Evolutionary conservation across 2,888 invertebrate species (phyloP).

Genomic region (Holacanthella duospinosa): DNA sequence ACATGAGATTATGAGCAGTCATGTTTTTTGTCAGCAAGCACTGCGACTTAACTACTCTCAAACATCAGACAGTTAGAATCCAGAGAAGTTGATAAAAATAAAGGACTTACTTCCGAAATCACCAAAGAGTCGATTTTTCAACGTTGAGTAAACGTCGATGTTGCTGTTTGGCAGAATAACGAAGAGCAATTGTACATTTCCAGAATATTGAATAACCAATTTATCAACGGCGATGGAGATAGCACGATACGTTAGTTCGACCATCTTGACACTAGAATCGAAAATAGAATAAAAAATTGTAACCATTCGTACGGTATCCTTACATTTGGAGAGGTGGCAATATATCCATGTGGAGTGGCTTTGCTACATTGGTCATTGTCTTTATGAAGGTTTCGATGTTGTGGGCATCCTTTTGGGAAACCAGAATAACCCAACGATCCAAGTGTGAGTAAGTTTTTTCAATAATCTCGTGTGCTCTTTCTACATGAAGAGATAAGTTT

Average conservation of each 20-base stretch:
- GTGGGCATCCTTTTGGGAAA: constrained; percentile 1
- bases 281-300: too few relatives aligned
- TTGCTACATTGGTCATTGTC: constrained; percentile 1
- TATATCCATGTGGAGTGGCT: constrained; percentile 7
- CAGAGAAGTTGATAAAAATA: background rate
- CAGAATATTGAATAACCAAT: background rate
- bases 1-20: constrained; percentile 20
- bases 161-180: constrained; percentile 44
- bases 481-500: too few relatives aligned
- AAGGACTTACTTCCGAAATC: constrained; percentile 20
- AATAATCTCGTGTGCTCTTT: too few relatives aligned
- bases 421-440: constrained; percentile 9
- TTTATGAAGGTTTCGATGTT: constrained; percentile 5
- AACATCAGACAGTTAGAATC: background rate
- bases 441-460: too few relatives aligned
- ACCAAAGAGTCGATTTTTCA: constrained; percentile 42
- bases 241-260: background rate
- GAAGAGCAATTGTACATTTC: constrained; percentile 42
- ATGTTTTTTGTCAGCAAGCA: constrained; percentile 26
- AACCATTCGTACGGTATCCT: too few relatives aligned
- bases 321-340: constrained; percentile 4
- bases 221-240: constrained; percentile 12
- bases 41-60: constrained; percentile 23
- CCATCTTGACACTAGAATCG: constrained; percentile 7
- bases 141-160: constrained; percentile 46